Base-by-base conservation (phyloP, 2,113 vertebrate genomes). In the Anhinga rufa region DNA sequence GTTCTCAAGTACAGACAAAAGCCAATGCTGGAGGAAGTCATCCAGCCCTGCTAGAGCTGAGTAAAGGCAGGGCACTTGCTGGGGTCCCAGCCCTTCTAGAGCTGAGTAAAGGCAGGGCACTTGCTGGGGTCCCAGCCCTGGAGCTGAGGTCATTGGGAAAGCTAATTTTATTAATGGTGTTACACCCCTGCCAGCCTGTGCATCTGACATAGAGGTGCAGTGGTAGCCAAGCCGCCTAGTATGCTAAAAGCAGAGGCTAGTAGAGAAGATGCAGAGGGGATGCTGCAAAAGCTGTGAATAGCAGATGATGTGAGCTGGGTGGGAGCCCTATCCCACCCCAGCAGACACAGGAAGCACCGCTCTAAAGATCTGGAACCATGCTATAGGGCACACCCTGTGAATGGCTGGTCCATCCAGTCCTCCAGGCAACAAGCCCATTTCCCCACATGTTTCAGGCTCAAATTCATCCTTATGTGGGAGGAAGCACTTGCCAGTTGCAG, bases 141-240 rank as follows among this genome's bases (percentile, higher is more conserved):
- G 57, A 49, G 49, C 24, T 82, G 74, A 91, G 70, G 24, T 96
- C 90, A 90, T 14, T 29, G 68, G 72, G 51, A 88, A 90, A 77
- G 65, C 17, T 0, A 1, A 11, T 42, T 44, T 93, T 36, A 17
- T 60, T 60, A 34, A 17, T 3, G 9, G 21, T 13, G 34, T 49
- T 55, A 36, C 38, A 38, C 8, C 42, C 48, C 52, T 51, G 34
- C 38, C 77, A 16, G 62, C 61, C 70, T 34, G 57, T 21, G 34
- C 0, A 0, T 32, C 40, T 88, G 87, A 65, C 57, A 32, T 2
- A 64, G 78, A 52, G 36, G 31, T 19, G 84, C 80, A 74, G 58
- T 8, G 25, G 64, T 4, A 85, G 81, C 61, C 86, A 87, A 89
- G 34, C 40, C 0, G 0, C 48, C 42, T 29, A 7, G 17, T 18